Base-by-base conservation (phyloP, 2,113 vertebrate species). In the Numenius arquata region DNA sequence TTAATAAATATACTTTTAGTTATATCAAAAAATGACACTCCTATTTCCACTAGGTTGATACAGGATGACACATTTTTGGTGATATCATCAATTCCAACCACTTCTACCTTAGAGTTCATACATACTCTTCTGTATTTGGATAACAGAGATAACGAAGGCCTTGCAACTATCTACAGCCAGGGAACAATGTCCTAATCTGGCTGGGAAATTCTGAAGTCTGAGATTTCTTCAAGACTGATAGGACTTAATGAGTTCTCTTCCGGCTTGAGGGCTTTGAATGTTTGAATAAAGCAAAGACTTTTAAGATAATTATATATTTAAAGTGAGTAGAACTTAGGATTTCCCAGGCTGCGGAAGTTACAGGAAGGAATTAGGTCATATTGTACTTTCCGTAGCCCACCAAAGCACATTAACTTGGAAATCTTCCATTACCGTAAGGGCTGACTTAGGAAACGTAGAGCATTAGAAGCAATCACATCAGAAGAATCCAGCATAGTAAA, bases 361-460 rank as follows among this genome's bases (percentile, higher is more conserved):
- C 48, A 85, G 56, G 84, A 73, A 95, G 67, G 74, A 97, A 97
- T 76, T 97, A 88, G 93, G 96, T 97, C 92, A 94, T 89, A 92
- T 71, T 89, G 91, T 97, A 83, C 93, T 94, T 96, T 91, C 72
- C 59, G 67, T 75, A 88, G 94, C 87, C 88, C 90, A 96, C 82
- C 17, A 88, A 52, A 91, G 71, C 84, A 87, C 68, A 86, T 65
- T 78, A 84, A 88, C 80, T 89, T 92, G 88, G 92, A 96, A 94
- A 91, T 84, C 56, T 94, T 91, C 95, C 94, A 93, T 76, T 85
- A 63, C 79, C 3, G 3, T 50, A 68, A 76, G 55, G 78, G n/a
- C 50, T 96, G 90, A 47, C 62, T 91, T 53, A 27, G 66, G 41
- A 82, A 92, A 62, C 23, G 19, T 5, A 65, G 81, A 36, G 66